Evolutionary conservation across 1,140 invertebrate genomes (phyloP), one percentile per base, ranked within the genome.

Genomic region (Aphidius ervi): DNA sequence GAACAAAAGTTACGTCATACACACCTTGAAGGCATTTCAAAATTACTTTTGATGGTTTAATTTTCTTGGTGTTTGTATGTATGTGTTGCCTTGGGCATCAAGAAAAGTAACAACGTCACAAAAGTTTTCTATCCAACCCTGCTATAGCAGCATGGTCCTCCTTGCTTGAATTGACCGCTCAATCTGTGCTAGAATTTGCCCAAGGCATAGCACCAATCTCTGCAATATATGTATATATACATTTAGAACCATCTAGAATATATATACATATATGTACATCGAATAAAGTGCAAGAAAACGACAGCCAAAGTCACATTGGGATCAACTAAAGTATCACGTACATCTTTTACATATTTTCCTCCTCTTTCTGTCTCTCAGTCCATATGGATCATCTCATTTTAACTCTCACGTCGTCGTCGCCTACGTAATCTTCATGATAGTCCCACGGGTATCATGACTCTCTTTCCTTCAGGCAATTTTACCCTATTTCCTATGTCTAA

Each of bases 371-470:
- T 47, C 31, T 47, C 45, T 9, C n/a, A 8, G 4, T 40, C 45
- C n/a, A 5, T 57, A 9, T 39, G 9, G 23, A 4, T 9, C 6
- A 9, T 48, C 31, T 48, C 5, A 40, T 54, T 54, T 16, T n/a
- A 46, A 31, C 23, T 57, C 56, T 40, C 56, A 39, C 37, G 52
- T 54, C 46, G 41, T 56, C 54, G 31, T 46, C 47, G 56, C 46
- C 56, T 58, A 42, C 39, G 46, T 58, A 58, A 58, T 58, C 56
- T 50, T 43, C 39, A 2, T 58, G 56, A 58, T 58, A 50, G 56
- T 58, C 56, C 56, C 56, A 5, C n/a, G 56, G 46, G 56, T 10
- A 41, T 58, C 39, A 39, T 50, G 46, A 57, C 37, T 54, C 20
- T 31, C 23, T 43, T 47, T 48, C 46, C 56, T 57, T 31, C 37